A percentile compares a stretch with the other conserved stretches of the same genome.
These are phyloP conservation scores for Leptothorax acervorum DNA, from an alignment of 2,888 invertebrate genomes.

Conservation along the genomic window DNA sequence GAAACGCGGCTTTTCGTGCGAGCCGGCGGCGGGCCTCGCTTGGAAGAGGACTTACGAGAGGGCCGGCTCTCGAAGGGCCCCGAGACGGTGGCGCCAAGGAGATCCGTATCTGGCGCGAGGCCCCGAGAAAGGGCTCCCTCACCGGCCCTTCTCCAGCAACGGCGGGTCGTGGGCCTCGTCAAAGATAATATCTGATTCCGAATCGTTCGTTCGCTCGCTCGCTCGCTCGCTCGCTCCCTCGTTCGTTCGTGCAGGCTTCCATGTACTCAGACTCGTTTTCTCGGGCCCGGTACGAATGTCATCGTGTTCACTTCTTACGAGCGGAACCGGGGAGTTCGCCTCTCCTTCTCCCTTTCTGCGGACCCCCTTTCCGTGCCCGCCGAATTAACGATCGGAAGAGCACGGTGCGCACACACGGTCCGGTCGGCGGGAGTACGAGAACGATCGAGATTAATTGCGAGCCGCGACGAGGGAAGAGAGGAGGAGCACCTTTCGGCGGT, in stretches of 20 bases:
- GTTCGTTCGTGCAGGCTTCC: conserved; percentile 74
- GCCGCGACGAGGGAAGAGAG: conserved; percentile 65
- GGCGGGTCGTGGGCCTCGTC: conserved; percentile 79
- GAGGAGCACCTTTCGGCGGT: neutral
- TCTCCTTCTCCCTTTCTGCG: neutral
- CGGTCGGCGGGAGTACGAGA: conserved; percentile 37
- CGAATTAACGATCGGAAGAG: conserved; percentile 72
- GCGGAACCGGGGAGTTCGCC: conserved; percentile 63
- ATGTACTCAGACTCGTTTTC: conserved; percentile 74
- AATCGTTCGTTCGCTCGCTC: conserved; percentile 80
- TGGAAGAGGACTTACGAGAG: conserved; percentile 58
- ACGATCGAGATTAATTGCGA: conserved; percentile 75
- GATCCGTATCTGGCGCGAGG: conserved; percentile 84
- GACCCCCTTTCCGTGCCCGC: conserved; percentile 63
- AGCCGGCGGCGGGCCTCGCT: conserved; percentile 51
- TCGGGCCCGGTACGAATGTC: conserved; percentile 75
- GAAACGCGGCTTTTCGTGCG: conserved; percentile 72
- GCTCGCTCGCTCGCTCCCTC: conserved; percentile 64
- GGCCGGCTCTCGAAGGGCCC: conserved; percentile 72
- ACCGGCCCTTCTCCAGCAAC: conserved; percentile 63
- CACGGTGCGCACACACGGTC: conserved; percentile 56
- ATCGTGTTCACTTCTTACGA: conserved; percentile 76
- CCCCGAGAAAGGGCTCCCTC: conserved; percentile 73
- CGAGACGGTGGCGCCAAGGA: conserved; percentile 84
- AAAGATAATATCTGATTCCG: conserved; percentile 85